Conservation (phyloP, 1,140 invertebrate species). For the Lerema accius region DNA sequence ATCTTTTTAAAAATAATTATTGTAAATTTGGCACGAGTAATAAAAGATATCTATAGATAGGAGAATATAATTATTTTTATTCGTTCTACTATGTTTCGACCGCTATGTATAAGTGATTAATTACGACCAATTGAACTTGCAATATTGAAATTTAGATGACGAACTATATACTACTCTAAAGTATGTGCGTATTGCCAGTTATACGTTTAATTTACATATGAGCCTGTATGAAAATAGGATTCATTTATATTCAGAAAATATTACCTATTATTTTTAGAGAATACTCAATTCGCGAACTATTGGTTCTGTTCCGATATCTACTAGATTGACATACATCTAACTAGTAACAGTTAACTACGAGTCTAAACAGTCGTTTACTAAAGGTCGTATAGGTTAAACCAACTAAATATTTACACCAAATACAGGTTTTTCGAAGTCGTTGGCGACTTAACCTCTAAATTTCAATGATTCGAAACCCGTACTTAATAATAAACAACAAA, state of each 20-base stretch:
- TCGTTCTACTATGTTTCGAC: conserved; percentile 34
- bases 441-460: conserved; percentile 57
- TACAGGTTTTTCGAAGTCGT: conserved; percentile 61
- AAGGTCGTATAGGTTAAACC: conserved; percentile 45
- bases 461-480: conserved; percentile 78
- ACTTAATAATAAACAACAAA: conserved; percentile 60
- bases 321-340: conserved; percentile 65
- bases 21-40: conserved; percentile 70
- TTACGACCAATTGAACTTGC: conserved; percentile 29
- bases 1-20: conserved; percentile 33
- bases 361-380: conserved; percentile 71
- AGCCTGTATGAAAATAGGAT: conserved; percentile 78
- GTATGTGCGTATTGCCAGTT: conserved; percentile 75
- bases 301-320: conserved; percentile 65
- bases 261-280: conserved; percentile 66
- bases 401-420: conserved; percentile 59
- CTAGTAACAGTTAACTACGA: conserved; percentile 68
- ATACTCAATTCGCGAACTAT: conserved; percentile 69
- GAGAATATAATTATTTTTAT: conserved; percentile 40
- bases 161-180: conserved; percentile 53
- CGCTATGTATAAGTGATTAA: conserved; percentile 32
- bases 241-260: conserved; percentile 79
- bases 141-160: conserved; percentile 44
- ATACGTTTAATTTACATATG: conserved; percentile 66
- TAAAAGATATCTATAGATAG: conserved; percentile 44